A percentile compares a stretch with the other conserved stretches of the same genome.
Conservation (phyloP, 2,888 invertebrate species). For the Galeopsomyia nigrocyanea region DNA sequence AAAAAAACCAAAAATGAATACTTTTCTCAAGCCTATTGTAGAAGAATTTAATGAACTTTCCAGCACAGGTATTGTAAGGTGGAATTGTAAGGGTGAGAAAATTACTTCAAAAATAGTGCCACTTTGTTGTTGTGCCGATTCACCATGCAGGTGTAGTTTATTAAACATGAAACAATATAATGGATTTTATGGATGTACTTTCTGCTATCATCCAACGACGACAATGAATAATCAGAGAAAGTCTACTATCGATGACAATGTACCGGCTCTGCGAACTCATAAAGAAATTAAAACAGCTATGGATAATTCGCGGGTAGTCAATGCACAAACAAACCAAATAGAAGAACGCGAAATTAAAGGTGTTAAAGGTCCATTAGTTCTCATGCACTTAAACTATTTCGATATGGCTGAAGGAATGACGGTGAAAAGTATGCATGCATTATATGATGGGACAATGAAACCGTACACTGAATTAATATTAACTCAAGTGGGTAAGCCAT, state of each 20-base stretch:
- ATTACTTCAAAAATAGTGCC: conserved; percentile 40
- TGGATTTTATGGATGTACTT: conserved; percentile 38
- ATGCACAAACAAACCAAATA: conserved; percentile 7
- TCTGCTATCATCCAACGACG: conserved; percentile 41
- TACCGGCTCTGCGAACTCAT: conserved; percentile 31
- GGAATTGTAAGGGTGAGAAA: conserved; percentile 25
- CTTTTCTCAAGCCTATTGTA: conserved; percentile 28
- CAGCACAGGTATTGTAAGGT: too few relatives aligned
- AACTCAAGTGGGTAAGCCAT: background rate
- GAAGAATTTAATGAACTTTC: conserved; percentile 11
- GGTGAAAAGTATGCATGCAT: conserved; percentile 48
- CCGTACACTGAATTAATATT: conserved; percentile 20
- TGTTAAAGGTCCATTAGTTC: conserved; percentile 29
- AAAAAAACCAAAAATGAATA: conserved; percentile 42
- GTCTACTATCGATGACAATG: conserved; percentile 19
- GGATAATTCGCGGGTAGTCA: background rate
- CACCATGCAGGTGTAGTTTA: conserved; percentile 22
- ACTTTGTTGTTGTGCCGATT: conserved; percentile 39
- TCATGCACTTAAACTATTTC: conserved; percentile 45
- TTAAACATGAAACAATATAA: conserved; percentile 41
- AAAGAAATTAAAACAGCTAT: conserved; percentile 5
- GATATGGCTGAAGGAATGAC: conserved; percentile 46
- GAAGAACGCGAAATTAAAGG: conserved; percentile 22
- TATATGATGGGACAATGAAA: conserved; percentile 42
- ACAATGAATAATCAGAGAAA: conserved; percentile 19